Evolutionary conservation across 2,797 vertebrate genomes (phyloP), one percentile per base, ranked within the genome.

Genomic region (Phataginus tricuspis): DNA sequence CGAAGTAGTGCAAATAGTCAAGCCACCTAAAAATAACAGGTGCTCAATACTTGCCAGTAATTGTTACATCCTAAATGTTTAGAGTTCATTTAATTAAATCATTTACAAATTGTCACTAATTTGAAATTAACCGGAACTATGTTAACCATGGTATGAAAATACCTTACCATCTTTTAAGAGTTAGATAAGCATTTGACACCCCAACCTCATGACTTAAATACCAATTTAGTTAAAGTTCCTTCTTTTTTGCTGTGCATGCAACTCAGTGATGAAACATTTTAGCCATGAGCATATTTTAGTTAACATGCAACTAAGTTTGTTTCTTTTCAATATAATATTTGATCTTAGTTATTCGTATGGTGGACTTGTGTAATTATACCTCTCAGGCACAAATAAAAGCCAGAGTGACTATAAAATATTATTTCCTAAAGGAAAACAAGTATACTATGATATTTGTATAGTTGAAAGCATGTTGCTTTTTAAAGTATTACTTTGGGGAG

Each of bases 391-490:
- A 68, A 88, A 86, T 15, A 78, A 59, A 79, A 55, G 34, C 42
- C 66, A n/a, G 19, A 64, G n/a, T 29, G 63, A 72, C 63, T 31
- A 19, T 68, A 49, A 89, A 89, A 63, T 69, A 88, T 85, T 71
- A 51, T 64, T 82, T 92, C 45, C n/a, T 75, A 27, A 71, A 68
- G 86, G 31, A 91, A 89, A 86, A 72, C 23, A 53, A 57, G 63
- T 84, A 63, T 7, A 39, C 4, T 18, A 25, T 51, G 59, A 69
- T 69, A 63, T 49, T 86, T 90, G 57, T 79, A 37, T 39, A 23
- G n/a, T 64, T 86, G 55, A 90, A 84, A 84, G 39, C 29, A n/a
- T 25, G 49, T 53, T 96, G 42, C 64, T 68, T 80, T 95, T 91
- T 59, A 51, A 78, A 66, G 29, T 29, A 25, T 64, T 75, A 39